Conservation (phyloP, 2,888 invertebrate genomes). For the Macaria notata region DNA sequence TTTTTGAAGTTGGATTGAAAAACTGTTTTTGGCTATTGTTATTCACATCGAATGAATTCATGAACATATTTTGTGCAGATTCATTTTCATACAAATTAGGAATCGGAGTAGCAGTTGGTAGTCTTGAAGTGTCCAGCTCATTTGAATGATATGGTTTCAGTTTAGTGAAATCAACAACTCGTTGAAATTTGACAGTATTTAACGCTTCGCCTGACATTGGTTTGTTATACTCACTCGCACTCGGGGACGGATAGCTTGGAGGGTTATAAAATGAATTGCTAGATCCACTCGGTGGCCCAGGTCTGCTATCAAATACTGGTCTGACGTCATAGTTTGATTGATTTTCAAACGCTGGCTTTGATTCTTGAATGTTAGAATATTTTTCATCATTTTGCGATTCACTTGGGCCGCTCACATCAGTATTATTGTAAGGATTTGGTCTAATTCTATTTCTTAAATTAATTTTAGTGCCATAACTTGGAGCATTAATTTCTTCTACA, state of each 20-base stretch:
- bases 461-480: constrained; percentile 69
- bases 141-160: constrained; percentile 56
- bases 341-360: constrained; percentile 9
- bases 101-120: constrained; percentile 45
- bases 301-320: constrained; percentile 46
- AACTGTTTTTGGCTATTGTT: constrained; percentile 41
- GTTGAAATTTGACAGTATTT: constrained; percentile 56
- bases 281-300: constrained; percentile 42
- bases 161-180: constrained; percentile 69
- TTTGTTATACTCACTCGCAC: constrained; percentile 46
- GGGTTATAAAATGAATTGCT: constrained; percentile 45
- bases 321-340: constrained; percentile 48
- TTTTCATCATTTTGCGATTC: constrained; percentile 47
- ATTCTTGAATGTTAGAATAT: constrained; percentile 38
- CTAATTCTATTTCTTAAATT: constrained; percentile 53
- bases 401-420: constrained; percentile 50
- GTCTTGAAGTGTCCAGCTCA: constrained; percentile 54
- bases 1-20: constrained; percentile 36
- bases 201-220: constrained; percentile 39
- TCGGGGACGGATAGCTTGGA: constrained; percentile 44
- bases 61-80: constrained; percentile 41
- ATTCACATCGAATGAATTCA: constrained; percentile 42
- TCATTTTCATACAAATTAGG: constrained; percentile 40
- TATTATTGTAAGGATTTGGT: constrained; percentile 48
- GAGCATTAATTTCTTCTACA: constrained; percentile 47